Evolutionary conservation across 2,888 invertebrate genomes (phyloP), one percentile per base, ranked within the genome.

Genomic region (Archaeoteleia sp.): DNA sequence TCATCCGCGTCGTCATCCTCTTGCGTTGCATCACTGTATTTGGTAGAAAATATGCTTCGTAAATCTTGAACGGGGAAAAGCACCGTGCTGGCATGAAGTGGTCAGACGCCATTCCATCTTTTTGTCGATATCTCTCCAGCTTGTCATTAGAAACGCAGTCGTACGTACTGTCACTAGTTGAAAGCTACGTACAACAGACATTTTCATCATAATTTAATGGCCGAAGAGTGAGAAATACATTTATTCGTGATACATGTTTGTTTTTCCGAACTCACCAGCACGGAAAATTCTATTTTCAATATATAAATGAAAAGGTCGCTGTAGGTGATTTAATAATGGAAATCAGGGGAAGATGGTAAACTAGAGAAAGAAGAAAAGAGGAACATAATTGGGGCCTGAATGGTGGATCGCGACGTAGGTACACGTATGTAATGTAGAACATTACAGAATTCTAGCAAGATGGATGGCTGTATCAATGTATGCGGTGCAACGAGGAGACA

Each of bases 401-500:
- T 20, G 29, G 42, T 32, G 17, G 4, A 15, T 37, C 35, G 9
- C 15, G n/a, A 63, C 43, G 54, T 49, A 55, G 55, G 40, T 40
- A 35, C 49, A 40, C 43, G 48, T 55, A 49, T 48, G 40, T 23
- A 48, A 34, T 32, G 35, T 17, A 29, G 40, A 12, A 7, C 5
- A 43, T 46, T n/a, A n/a, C 55, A 13, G 43, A 49, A 55, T n/a
- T n/a, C 29, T 29, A 29, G 29, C 2, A 23, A 23, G 4, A n/a
- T n/a, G n/a, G 29, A 55, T 43, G 63, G 34, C 55, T 63, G 55
- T 49, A 55, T 63, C 14, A 54, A 48, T 49, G 46, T 46, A 17
- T n/a, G n/a, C 27, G 30, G 42, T 39, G 54, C 17, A 34, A 51
- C 37, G 43, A 39, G 14, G 63, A 70, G 73, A 80, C 77, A 78